Conservation (phyloP, 2,888 invertebrate genomes). For the Piscicola geometra region DNA sequence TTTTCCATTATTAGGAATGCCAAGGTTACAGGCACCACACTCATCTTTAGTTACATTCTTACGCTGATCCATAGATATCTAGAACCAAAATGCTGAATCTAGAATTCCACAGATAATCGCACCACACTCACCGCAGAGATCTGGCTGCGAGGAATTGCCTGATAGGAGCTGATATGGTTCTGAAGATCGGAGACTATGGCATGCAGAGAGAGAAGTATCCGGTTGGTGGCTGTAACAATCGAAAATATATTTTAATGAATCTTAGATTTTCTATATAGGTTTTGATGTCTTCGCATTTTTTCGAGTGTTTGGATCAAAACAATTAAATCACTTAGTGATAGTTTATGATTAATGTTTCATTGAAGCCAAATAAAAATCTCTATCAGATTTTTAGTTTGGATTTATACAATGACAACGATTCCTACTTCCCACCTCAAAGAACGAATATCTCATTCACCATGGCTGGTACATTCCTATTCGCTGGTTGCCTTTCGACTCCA, state of each 20-base stretch:
- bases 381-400: not conserved
- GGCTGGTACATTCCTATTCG: constrained; percentile 8
- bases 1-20: too few relatives aligned
- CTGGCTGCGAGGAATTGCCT: not conserved
- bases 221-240: not conserved
- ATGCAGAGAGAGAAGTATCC: not conserved
- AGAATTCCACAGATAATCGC: too few relatives aligned
- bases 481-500: not conserved
- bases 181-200: not conserved
- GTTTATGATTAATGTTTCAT: not conserved
- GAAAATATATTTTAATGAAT: not conserved
- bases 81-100: too few relatives aligned
- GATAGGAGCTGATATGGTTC: not conserved
- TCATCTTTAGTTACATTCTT: too few relatives aligned
- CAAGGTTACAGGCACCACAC: too few relatives aligned
- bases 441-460: not conserved
- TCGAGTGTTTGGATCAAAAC: too few relatives aligned
- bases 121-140: not conserved
- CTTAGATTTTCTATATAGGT: not conserved
- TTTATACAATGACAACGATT: too few relatives aligned
- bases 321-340: too few relatives aligned
- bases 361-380: not conserved
- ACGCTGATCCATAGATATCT: too few relatives aligned
- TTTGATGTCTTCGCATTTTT: too few relatives aligned
- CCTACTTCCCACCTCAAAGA: too few relatives aligned